Percentiles rank a stretch among this genome's conserved stretches.
Evolutionary conservation across 2,797 vertebrate genomes (phyloP).

Genomic region (Parauchenoglanis ngamensis): DNA sequence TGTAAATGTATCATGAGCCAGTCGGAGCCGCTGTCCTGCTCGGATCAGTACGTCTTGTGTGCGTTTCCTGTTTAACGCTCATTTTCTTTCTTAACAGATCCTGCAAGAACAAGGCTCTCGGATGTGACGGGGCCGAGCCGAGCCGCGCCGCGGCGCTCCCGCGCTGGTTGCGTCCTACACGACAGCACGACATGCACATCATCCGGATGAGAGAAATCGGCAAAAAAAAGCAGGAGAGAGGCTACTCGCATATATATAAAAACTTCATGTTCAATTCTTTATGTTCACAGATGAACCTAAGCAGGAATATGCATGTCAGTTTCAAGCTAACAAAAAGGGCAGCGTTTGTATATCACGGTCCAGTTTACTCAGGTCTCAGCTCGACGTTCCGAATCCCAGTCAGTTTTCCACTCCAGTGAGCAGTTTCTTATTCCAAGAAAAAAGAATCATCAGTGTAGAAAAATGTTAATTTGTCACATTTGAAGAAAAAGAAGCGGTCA

Average conservation of each 20-base stretch:
- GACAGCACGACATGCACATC: constrained; percentile 20
- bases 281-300: neutral
- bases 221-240: constrained; percentile 16
- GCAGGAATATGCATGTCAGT: constrained; percentile 44
- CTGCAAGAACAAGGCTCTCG: constrained; percentile 87
- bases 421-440: constrained; percentile 9
- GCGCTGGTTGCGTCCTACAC: constrained; percentile 51
- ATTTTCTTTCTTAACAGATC: constrained; percentile 72
- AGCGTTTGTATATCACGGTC: constrained; percentile 39
- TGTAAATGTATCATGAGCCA: neutral
- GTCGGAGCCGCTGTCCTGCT: no score
- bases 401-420: constrained; percentile 27
- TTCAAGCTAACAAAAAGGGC: constrained; percentile 43
- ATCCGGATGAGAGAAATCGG: constrained; percentile 34
- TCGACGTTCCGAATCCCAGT: constrained; percentile 43
- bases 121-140: constrained; percentile 83
- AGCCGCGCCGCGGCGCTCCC: constrained; percentile 35
- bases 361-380: constrained; percentile 59
- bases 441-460: neutral
- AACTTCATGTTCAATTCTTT: neutral
- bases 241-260: constrained; percentile 16
- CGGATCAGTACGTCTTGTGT: neutral
- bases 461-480: neutral
- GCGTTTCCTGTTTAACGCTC: neutral
- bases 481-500: neutral